Evolutionary conservation across 2,888 invertebrate genomes (phyloP).

Genomic region (Sphaerophoria rueppellii): DNA sequence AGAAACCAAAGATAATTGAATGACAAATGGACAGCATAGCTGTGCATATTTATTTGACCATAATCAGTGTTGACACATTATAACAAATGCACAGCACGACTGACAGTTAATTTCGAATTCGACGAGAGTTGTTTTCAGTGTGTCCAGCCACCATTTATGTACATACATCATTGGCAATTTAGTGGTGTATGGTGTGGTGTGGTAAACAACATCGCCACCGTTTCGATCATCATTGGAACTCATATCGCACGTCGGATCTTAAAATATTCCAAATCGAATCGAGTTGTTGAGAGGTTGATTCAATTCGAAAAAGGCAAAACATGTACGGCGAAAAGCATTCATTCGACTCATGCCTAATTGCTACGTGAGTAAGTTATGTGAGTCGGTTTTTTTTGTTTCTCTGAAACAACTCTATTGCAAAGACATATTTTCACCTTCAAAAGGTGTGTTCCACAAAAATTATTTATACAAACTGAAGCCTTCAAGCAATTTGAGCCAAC

Average conservation of each 20-base stretch:
- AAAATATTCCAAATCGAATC: conserved; percentile 54
- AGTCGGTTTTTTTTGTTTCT: background rate
- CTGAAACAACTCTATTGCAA: conserved; percentile 22
- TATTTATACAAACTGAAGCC: conserved; percentile 34
- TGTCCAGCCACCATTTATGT: conserved; percentile 32
- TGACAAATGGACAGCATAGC: conserved; percentile 68
- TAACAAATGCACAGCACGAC: conserved; percentile 61
- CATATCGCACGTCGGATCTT: conserved; percentile 67
- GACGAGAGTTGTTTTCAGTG: conserved; percentile 51
- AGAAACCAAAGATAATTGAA: conserved; percentile 60
- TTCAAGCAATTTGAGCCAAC: conserved; percentile 10
- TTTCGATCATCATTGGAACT: conserved; percentile 27
- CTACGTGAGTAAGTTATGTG: conserved; percentile 66
- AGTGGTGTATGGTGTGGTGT: conserved; percentile 37
- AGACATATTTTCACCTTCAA: conserved; percentile 43
- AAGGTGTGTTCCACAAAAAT: conserved; percentile 15
- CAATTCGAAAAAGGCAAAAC: conserved; percentile 42
- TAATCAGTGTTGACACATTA: conserved; percentile 62
- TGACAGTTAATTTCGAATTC: conserved; percentile 70
- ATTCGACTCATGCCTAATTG: conserved; percentile 67
- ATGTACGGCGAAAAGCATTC: conserved; percentile 60
- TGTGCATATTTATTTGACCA: conserved; percentile 67
- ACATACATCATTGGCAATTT: conserved; percentile 27
- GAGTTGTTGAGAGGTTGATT: background rate
- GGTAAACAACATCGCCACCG: conserved; percentile 54